phyloP scores from a whole-genome alignment of 2,888 invertebrate species.

The Mimumesa dahlbomi region DNA sequence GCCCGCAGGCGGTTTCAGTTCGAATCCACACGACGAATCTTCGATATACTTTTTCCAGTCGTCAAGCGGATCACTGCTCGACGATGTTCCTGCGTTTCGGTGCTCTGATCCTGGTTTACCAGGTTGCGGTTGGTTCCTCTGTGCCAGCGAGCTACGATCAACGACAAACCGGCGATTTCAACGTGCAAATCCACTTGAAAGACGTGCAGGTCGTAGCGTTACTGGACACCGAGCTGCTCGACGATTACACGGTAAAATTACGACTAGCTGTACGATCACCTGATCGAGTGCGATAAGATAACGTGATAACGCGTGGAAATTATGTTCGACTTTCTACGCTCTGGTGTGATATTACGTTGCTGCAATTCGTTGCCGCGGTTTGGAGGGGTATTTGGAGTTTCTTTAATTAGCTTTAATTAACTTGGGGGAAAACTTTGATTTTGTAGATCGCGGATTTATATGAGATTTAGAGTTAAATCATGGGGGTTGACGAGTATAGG shows the following conservation, averaged over 20 bases:
- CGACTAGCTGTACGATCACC: slow-evolving; percentile 1
- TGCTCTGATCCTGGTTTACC: slow-evolving; percentile 80
- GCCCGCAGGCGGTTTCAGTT: slow-evolving; percentile 33
- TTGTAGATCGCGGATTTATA: too few species aligned
- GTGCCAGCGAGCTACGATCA: slow-evolving; percentile 83
- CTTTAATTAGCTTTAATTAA: too few species aligned
- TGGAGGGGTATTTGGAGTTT: too few species aligned
- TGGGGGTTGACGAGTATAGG: too few species aligned
- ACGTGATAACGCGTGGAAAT: slow-evolving; percentile 36
- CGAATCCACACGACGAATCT: slow-evolving; percentile 25
- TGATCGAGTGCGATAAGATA: slow-evolving; percentile 16
- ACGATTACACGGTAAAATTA: slow-evolving; percentile 83
- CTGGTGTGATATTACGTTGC: too few species aligned
- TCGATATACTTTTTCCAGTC: slow-evolving; percentile 43
- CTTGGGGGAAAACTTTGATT: too few species aligned
- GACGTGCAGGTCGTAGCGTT: slow-evolving; percentile 88
- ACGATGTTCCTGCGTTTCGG: slow-evolving; percentile 45
- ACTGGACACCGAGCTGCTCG: slow-evolving; percentile 83
- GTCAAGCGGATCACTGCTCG: not conserved
- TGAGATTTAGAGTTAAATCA: too few species aligned
- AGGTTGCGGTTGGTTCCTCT: slow-evolving; percentile 75
- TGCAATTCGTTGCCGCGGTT: too few species aligned
- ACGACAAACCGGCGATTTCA: slow-evolving; percentile 89
- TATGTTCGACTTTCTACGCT: too few species aligned
- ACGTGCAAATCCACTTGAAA: slow-evolving; percentile 90